A percentile compares a stretch with the other conserved stretches of the same genome.
These are phyloP conservation scores for Scaptomyza graminum DNA, from an alignment of 1,140 invertebrate genomes.

Conservation along the genomic window DNA sequence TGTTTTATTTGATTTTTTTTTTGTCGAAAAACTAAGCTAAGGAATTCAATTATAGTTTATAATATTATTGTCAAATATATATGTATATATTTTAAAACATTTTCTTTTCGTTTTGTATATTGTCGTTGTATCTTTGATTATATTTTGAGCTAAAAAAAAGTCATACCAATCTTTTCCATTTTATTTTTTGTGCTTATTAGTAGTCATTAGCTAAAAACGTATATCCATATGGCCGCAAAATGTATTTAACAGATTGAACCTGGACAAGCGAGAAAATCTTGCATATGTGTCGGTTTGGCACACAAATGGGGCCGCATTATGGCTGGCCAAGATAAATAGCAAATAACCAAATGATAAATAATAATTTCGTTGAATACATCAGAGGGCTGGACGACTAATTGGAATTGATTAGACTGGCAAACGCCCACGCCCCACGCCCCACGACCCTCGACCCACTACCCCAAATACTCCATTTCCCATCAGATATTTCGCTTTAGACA, in stretches of 20 bases:
- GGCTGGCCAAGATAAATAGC: conserved; percentile 62
- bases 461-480: neutral
- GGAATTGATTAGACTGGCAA: conserved; percentile 79
- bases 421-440: conserved; percentile 37
- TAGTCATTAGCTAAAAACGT: conserved; percentile 2
- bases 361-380: conserved; percentile 81
- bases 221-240: conserved; percentile 22
- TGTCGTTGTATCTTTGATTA: too few species aligned
- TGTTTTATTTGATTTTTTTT: too few species aligned
- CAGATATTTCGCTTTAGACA: too few species aligned
- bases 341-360: conserved; percentile 82
- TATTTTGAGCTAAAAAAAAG: too few species aligned
- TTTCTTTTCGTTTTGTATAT: too few species aligned
- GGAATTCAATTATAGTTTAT: too few species aligned
- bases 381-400: conserved; percentile 80
- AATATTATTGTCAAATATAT: too few species aligned
- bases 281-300: neutral
- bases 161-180: neutral
- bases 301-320: conserved; percentile 21
- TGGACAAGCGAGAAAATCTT: conserved; percentile 20
- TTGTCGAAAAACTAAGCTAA: too few species aligned
- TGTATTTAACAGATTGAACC: conserved; percentile 19
- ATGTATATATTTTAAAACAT: too few species aligned
- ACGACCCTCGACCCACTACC: conserved; percentile 1
- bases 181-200: neutral